phyloP scores from a whole-genome alignment of 2,888 invertebrate genomes.

The Neoascia interrupta region DNA sequence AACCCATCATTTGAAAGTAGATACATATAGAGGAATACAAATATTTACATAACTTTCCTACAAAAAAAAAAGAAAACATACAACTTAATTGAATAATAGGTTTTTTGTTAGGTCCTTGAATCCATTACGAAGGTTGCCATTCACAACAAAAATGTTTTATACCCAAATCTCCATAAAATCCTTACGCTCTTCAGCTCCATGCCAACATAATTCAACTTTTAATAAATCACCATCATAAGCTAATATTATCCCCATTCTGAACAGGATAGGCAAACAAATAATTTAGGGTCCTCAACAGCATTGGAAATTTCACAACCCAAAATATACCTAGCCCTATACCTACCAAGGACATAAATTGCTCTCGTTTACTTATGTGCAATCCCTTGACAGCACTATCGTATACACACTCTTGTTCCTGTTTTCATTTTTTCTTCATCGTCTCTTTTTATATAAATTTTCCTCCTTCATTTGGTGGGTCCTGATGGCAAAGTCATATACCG shows the following conservation, averaged over 20 bases:
- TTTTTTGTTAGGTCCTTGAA: too few relatives aligned
- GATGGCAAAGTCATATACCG: background rate
- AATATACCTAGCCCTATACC: too few relatives aligned
- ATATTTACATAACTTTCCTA: too few relatives aligned
- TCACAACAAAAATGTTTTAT: too few relatives aligned
- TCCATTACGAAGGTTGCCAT: too few relatives aligned
- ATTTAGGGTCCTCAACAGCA: constrained; percentile 13
- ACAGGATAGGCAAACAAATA: constrained; percentile 30
- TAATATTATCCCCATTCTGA: background rate
- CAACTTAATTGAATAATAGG: too few relatives aligned
- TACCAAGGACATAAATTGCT: constrained; percentile 54
- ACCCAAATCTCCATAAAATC: background rate
- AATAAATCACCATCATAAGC: constrained; percentile 41
- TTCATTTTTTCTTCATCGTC: background rate
- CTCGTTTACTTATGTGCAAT: background rate
- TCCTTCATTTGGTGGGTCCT: background rate
- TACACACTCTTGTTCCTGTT: background rate
- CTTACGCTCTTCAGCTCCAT: background rate
- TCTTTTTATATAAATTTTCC: too few relatives aligned
- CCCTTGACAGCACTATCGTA: background rate
- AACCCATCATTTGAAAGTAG: background rate
- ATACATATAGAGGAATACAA: background rate
- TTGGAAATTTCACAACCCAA: constrained; percentile 23
- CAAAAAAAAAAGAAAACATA: too few relatives aligned
- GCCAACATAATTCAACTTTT: constrained; percentile 10